Evolutionary conservation across 1,140 invertebrate genomes (phyloP).

Genomic region (Elymnias hypermnestra): DNA sequence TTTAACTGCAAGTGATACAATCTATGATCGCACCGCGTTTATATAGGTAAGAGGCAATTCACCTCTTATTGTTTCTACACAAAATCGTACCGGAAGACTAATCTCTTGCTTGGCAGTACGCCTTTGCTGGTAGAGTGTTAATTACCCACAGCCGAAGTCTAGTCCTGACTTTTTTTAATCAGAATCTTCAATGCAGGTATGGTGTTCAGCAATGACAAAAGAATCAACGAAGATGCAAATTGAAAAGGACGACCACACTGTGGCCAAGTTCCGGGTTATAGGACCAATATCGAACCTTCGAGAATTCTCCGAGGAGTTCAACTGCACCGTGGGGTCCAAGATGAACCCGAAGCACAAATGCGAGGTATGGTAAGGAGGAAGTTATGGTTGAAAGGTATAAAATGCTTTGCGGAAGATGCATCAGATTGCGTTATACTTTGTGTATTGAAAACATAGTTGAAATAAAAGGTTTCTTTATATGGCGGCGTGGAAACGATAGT

Average conservation of each 20-base stretch:
- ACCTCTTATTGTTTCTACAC: too few species aligned
- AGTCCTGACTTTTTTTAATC: too few species aligned
- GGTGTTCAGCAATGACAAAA: constrained; percentile 89
- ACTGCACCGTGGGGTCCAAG: constrained; percentile 84
- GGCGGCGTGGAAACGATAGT: background rate
- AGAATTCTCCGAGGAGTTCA: constrained; percentile 92
- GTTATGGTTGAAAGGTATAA: background rate
- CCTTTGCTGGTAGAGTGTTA: too few species aligned
- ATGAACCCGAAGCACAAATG: constrained; percentile 96
- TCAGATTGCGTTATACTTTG: constrained; percentile 3
- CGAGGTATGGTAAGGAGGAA: constrained; percentile 88
- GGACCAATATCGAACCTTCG: constrained; percentile 92
- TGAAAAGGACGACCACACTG: constrained; percentile 90
- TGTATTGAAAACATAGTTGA: constrained; percentile 12
- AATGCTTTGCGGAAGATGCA: constrained; percentile 11
- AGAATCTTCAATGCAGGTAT: constrained; percentile 79
- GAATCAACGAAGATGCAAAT: constrained; percentile 87
- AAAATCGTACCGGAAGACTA: too few species aligned
- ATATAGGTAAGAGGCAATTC: too few species aligned
- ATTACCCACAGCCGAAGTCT: too few species aligned
- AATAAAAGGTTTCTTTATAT: background rate
- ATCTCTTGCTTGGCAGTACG: too few species aligned
- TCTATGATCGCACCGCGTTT: too few species aligned
- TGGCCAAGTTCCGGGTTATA: constrained; percentile 88
- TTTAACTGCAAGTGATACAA: too few species aligned